Conservation (phyloP, 1,140 invertebrate species). For the Bilobella aurantiaca region DNA sequence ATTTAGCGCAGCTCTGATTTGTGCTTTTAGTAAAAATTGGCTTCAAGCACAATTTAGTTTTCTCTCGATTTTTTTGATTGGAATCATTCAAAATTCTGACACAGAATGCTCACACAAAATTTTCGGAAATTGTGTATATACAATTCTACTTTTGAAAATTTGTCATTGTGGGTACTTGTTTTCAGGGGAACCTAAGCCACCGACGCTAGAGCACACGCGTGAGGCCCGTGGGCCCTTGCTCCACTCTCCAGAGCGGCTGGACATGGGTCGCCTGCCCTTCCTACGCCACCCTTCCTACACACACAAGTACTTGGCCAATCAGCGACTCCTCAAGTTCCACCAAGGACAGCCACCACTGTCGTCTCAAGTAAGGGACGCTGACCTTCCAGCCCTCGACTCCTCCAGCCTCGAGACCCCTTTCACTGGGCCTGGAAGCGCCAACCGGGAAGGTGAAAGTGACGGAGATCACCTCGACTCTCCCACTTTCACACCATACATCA, state of each 20-base stretch:
- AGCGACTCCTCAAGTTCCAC: slow-evolving; percentile 11
- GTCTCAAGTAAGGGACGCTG: neutral
- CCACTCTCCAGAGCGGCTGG: neutral
- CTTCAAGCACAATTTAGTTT: too few relatives aligned
- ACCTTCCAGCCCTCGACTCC: neutral
- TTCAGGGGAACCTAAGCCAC: slow-evolving; percentile 17
- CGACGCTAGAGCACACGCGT: slow-evolving; percentile 14
- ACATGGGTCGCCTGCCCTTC: neutral
- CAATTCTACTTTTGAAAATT: neutral
- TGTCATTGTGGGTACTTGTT: neutral
- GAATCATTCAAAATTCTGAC: too few relatives aligned
- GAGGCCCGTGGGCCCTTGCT: slow-evolving; percentile 14
- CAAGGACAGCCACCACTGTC: neutral
- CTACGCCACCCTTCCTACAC: slow-evolving; percentile 22
- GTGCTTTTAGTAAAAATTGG: too few relatives aligned
- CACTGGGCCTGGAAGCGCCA: neutral
- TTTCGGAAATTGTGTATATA: neutral
- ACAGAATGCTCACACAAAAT: neutral
- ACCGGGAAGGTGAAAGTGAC: neutral
- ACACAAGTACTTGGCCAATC: slow-evolving; percentile 18
- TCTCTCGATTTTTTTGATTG: too few relatives aligned
- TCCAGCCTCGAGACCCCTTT: neutral
- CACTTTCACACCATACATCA: slow-evolving; percentile 26
- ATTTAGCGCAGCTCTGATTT: too few relatives aligned
- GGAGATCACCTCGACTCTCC: slow-evolving; percentile 9